Conservation (phyloP, 2,797 vertebrate genomes). For the Sebastes oblongus region DNA sequence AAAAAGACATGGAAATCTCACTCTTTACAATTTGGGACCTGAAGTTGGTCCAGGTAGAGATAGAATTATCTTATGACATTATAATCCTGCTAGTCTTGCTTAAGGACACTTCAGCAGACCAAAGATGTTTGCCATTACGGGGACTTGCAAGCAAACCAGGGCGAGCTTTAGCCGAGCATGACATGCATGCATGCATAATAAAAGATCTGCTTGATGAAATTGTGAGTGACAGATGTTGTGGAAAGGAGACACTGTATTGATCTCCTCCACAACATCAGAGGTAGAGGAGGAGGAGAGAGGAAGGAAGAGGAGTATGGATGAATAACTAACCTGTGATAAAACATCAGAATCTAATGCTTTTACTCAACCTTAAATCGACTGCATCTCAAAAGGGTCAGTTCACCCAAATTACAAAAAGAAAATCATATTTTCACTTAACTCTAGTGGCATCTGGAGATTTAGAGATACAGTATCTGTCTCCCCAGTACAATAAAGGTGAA, state of each 20-base stretch:
- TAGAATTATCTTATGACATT: not conserved
- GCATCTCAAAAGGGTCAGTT: not conserved
- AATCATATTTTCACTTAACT: not conserved
- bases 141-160: not conserved
- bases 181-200: conserved; percentile 53
- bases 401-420: not conserved
- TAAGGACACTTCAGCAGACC: not conserved
- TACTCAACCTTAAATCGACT: not conserved
- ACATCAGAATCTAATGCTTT: not conserved
- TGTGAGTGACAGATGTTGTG: conserved; percentile 67
- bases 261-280: conserved; percentile 26
- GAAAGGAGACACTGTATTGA: conserved; percentile 63
- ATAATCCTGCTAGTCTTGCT: not conserved
- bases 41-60: not conserved
- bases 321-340: conserved; percentile 28
- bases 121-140: not conserved
- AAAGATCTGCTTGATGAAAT: conserved; percentile 61
- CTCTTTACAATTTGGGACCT: not conserved
- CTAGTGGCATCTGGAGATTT: not conserved
- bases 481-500: not conserved
- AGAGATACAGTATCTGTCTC: not conserved
- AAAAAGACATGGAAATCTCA: not conserved
- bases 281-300: not conserved
- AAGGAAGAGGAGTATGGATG: conserved; percentile 21
- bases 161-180: conserved; percentile 1